Evolutionary conservation across 2,888 invertebrate genomes (phyloP).

Genomic region (Sisyra terminalis): DNA sequence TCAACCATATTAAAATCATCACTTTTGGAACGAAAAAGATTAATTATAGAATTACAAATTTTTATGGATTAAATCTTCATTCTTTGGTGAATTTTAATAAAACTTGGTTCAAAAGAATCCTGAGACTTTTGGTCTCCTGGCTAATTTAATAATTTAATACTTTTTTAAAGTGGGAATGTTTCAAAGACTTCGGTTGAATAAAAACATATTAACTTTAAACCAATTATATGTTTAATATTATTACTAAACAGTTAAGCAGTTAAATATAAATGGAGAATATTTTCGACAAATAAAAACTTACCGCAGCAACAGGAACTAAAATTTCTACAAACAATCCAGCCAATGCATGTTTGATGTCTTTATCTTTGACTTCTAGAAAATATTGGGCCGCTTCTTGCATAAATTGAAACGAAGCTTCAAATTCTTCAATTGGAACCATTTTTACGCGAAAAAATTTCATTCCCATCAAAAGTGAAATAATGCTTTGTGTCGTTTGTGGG

Average conservation of each 20-base stretch:
- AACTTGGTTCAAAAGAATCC: too few species aligned
- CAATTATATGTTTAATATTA: slow-evolving; percentile 1
- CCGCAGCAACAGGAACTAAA: slow-evolving; percentile 94
- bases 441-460: slow-evolving; percentile 94
- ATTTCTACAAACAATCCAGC: slow-evolving; percentile 98
- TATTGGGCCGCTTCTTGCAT: slow-evolving; percentile 97
- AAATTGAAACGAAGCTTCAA: slow-evolving; percentile 96
- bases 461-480: slow-evolving; percentile 95
- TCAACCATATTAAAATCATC: too few species aligned
- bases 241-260: too few species aligned
- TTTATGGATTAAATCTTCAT: too few species aligned
- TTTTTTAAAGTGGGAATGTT: too few species aligned
- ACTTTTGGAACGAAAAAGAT: too few species aligned
- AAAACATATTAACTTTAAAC: slow-evolving; percentile 3
- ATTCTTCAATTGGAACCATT: slow-evolving; percentile 99
- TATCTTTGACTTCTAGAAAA: slow-evolving; percentile 94
- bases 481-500: slow-evolving; percentile 82
- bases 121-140: too few species aligned
- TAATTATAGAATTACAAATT: too few species aligned
- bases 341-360: slow-evolving; percentile 93
- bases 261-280: neutral
- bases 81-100: too few species aligned
- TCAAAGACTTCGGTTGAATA: slow-evolving; percentile 2
- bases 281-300: slow-evolving; percentile 37
- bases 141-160: too few species aligned